Conservation (phyloP, 1,140 invertebrate species). For the Hylyphantes graminicola region DNA sequence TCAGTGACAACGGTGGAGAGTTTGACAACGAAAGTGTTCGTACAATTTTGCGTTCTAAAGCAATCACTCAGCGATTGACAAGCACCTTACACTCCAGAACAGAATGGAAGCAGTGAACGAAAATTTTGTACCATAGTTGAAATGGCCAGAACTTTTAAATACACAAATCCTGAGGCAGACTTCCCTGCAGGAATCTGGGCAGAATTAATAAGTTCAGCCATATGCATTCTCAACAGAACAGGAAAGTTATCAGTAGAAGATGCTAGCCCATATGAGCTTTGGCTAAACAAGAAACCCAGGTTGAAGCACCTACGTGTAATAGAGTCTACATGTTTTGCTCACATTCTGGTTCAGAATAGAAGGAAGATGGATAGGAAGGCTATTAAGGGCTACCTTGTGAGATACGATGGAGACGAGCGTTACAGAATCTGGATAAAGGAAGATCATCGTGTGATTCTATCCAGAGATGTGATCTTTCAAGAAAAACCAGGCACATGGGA, state of each 20-base stretch:
- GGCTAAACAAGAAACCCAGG: background rate
- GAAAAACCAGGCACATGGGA: conserved; percentile 1
- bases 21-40: conserved; percentile 23
- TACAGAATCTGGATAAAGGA: conserved; percentile 27
- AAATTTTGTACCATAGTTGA: conserved; percentile 34
- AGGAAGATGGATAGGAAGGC: conserved; percentile 53
- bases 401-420: conserved; percentile 46
- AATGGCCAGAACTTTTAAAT: conserved; percentile 32
- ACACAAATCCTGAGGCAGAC: conserved; percentile 1
- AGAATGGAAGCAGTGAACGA: conserved; percentile 50
- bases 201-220: background rate
- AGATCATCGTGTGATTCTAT: conserved; percentile 8
- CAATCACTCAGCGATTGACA: conserved; percentile 35
- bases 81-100: conserved; percentile 46
- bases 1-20: conserved; percentile 49
- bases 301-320: conserved; percentile 41
- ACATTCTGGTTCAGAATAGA: conserved; percentile 18
- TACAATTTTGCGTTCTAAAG: background rate
- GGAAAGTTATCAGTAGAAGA: conserved; percentile 31
- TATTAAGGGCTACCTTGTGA: conserved; percentile 14
- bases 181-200: conserved; percentile 11
- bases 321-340: conserved; percentile 33
- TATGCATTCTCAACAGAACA: conserved; percentile 13
- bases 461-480: conserved; percentile 19
- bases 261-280: background rate